A percentile compares a stretch with the other conserved stretches of the same genome.
phyloP scores from a whole-genome alignment of 1,140 invertebrate genomes.

The Hirudo medicinalis region DNA sequence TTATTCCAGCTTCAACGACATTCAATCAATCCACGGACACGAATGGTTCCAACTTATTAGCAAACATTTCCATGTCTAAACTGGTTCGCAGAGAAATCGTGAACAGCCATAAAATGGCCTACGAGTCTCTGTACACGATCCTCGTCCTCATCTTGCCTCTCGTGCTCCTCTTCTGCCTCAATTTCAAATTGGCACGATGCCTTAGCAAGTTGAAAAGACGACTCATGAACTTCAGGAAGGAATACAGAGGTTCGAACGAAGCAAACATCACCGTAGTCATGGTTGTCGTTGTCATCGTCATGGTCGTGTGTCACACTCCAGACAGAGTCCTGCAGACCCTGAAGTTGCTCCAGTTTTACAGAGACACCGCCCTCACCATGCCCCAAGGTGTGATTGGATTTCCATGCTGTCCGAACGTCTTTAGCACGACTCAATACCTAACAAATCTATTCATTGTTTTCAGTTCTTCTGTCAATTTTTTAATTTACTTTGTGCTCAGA shows the following conservation, averaged over 20 bases:
- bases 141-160: slow-evolving; percentile 16
- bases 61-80: neutral
- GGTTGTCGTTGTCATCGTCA: slow-evolving; percentile 20
- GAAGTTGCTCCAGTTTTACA: neutral
- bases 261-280: slow-evolving; percentile 24
- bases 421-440: slow-evolving; percentile 17
- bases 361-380: neutral
- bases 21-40: neutral
- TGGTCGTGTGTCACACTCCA: slow-evolving; percentile 21
- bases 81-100: neutral
- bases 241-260: slow-evolving; percentile 19
- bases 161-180: slow-evolving; percentile 10
- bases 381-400: neutral
- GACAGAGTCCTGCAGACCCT: slow-evolving; percentile 18
- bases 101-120: neutral
- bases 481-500: slow-evolving; percentile 21
- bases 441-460: slow-evolving; percentile 21
- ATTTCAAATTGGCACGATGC: neutral
- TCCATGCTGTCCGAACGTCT: slow-evolving; percentile 12
- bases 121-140: slow-evolving; percentile 13
- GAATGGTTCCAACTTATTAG: neutral
- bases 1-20: too few species aligned
- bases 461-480: slow-evolving; percentile 22
- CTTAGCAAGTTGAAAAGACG: slow-evolving; percentile 1
- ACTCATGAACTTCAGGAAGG: neutral